These are phyloP conservation scores for Onthophagus taurus DNA, from an alignment of 1,140 invertebrate species.

Conservation along the genomic window DNA sequence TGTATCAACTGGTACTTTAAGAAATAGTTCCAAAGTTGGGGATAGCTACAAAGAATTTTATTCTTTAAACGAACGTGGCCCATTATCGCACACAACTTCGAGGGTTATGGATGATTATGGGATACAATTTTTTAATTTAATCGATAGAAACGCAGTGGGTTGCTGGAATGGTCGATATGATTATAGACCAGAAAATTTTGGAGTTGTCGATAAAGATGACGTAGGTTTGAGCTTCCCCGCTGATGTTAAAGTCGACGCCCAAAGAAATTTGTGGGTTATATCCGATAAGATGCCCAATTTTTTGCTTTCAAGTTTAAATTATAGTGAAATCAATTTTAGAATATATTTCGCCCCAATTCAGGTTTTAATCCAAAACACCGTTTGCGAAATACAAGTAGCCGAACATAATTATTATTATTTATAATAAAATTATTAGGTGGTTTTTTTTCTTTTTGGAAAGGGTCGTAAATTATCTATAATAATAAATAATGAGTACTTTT, in stretches of 20 bases:
- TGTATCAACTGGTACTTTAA: conserved; percentile 61
- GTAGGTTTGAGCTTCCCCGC: conserved; percentile 64
- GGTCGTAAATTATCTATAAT: neutral
- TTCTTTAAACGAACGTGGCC: conserved; percentile 54
- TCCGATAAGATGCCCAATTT: conserved; percentile 74
- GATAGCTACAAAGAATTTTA: conserved; percentile 64
- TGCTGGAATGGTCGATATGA: conserved; percentile 65
- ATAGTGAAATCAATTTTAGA: conserved; percentile 68
- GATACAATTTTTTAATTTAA: conserved; percentile 63
- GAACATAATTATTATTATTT: neutral
- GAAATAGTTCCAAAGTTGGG: conserved; percentile 53
- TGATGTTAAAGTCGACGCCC: conserved; percentile 63
- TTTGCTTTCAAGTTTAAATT: conserved; percentile 58
- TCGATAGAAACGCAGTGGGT: conserved; percentile 70
- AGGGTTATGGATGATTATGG: conserved; percentile 61
- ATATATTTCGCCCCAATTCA: conserved; percentile 57
- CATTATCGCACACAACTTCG: conserved; percentile 57
- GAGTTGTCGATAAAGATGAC: conserved; percentile 61
- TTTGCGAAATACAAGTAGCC: conserved; percentile 45
- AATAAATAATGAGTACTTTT: too few species aligned
- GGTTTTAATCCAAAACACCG: conserved; percentile 55
- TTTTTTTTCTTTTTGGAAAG: neutral
- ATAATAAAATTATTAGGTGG: neutral
- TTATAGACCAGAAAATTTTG: conserved; percentile 57
- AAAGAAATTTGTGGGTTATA: conserved; percentile 62